A percentile compares a stretch with the other conserved stretches of the same genome.
These are phyloP conservation scores for Ormyrus thymus DNA, from an alignment of 2,888 invertebrate species.

Conservation along the genomic window DNA sequence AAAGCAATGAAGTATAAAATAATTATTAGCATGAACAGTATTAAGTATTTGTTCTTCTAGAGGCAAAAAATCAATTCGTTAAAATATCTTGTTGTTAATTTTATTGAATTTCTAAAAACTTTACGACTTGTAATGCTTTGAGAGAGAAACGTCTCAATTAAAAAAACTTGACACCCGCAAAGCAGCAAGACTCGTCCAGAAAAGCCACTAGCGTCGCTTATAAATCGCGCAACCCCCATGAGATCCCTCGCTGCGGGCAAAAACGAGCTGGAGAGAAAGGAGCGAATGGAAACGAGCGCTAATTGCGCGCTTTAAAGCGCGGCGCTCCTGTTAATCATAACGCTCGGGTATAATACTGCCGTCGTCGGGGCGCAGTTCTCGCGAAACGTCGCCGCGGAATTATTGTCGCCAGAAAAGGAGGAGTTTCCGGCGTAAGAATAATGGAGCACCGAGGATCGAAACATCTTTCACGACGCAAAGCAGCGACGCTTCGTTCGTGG, in stretches of 20 bases:
- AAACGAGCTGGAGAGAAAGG: not conserved
- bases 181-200: no score
- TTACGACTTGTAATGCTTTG: no score
- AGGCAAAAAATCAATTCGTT: no score
- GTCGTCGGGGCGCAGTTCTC: conserved; percentile 58
- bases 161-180: no score
- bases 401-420: conserved; percentile 28
- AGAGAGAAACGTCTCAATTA: no score
- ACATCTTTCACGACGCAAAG: conserved; percentile 9
- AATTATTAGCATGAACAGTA: no score
- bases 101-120: no score
- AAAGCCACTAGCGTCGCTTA: not conserved
- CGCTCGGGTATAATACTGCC: conserved; percentile 59
- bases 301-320: conserved; percentile 49
- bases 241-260: no score
- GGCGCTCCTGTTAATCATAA: conserved; percentile 44
- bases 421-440: conserved; percentile 12
- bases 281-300: conserved; percentile 48
- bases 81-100: no score
- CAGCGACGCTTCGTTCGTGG: not conserved
- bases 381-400: conserved; percentile 9
- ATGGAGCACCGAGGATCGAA: conserved; percentile 9
- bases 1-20: no score
- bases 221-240: no score
- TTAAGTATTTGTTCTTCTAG: no score